A percentile compares a stretch with the other conserved stretches of the same genome.
Evolutionary conservation across 2,888 invertebrate genomes (phyloP).

Genomic region (Chironomus riparius): DNA sequence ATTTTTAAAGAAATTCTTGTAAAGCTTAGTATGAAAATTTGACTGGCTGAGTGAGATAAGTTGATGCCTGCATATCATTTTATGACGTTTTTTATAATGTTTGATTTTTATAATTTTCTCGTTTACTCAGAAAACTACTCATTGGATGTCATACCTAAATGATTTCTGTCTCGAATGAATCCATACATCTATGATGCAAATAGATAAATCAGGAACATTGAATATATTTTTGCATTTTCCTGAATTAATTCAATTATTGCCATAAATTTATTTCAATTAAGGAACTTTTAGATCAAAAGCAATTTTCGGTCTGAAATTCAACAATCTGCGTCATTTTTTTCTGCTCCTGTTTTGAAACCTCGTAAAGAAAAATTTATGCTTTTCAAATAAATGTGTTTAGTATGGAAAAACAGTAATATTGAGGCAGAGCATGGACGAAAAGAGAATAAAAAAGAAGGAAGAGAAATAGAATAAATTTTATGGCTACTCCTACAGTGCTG

Average conservation of each 20-base stretch:
- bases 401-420: constrained; percentile 7
- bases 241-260: background rate
- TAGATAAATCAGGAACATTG: no score
- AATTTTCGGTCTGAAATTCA: background rate
- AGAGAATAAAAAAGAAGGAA: background rate
- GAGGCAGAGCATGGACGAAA: background rate
- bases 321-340: constrained; percentile 10
- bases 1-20: no score
- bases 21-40: no score
- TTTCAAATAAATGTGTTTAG: background rate
- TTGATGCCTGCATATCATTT: no score
- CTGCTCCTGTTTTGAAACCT: background rate
- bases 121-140: no score
- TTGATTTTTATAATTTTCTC: no score
- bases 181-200: no score
- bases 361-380: background rate
- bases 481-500: background rate
- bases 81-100: no score
- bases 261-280: background rate
- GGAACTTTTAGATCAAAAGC: background rate
- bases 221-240: background rate
- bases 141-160: no score
- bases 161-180: no score
- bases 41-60: no score
- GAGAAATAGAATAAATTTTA: background rate